Evolutionary conservation across 1,140 invertebrate species (phyloP), one percentile per base, ranked within the genome.

Genomic region (Drosophila kurseongensis): DNA sequence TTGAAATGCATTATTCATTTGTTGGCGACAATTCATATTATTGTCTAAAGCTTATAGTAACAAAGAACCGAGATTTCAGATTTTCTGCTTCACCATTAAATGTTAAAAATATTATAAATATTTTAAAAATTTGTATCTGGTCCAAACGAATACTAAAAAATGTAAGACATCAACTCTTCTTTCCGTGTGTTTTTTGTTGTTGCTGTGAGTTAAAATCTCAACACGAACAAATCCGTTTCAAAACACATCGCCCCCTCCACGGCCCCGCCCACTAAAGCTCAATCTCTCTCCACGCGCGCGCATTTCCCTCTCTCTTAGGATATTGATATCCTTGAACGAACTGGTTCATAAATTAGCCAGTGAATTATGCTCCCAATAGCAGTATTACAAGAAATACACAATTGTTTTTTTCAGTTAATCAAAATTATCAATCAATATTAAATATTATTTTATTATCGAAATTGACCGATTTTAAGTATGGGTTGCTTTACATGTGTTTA

Each of bases 171-270:
- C 23, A 9, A 14, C 10, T 14, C 7, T 32, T 75, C 35, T 40
- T 75, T 71, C 40, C 40, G 32, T 59, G 32, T n/a, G 18, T 14
- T 38, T 58, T 12, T 38, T 68, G 29, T 44, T 48, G 47, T 27
- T 54, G 40, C 55, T 56, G 36, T 59, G 52, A 51, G 45, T 50
- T 29, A 79, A 80, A 86, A 86, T 63, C 75, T 86, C 68, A 74
- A 78, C 62, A 67, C 71, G 71, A 56, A 68, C 55, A 78, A 78
- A 83, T 75, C 76, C 63, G 59, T 77, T 84, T 84, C 67, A 85
- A 84, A 85, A 84, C 82, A 88, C 56, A 68, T 66, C 79, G 62
- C 58, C 67, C 51, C 65, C 71, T 50, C 72, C 56, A 57, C 62
- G 41, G 62, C 56, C 78, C 42, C 56, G 44, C 68, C 44, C 35